phyloP scores from a whole-genome alignment of 2,888 invertebrate genomes.

The Lucinisca nassula region DNA sequence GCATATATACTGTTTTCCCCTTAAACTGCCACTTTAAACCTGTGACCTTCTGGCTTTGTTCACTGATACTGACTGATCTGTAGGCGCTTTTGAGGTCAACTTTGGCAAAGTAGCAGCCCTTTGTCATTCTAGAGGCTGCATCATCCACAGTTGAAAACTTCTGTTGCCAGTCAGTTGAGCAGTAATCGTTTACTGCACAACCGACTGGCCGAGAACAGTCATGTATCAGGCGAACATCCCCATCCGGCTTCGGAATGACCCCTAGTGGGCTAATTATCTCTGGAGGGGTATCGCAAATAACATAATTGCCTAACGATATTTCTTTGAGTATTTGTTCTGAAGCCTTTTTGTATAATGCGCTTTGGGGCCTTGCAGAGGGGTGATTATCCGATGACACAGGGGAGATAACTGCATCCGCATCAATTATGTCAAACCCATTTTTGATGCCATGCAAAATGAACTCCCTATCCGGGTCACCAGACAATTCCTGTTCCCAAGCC shows the following conservation, averaged over 20 bases:
- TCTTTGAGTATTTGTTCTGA: neutral
- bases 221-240: conserved; percentile 9
- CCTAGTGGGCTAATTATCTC: too few species aligned
- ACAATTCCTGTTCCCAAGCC: conserved; percentile 19
- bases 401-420: neutral
- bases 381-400: neutral
- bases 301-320: neutral
- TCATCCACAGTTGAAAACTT: neutral
- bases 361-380: too few species aligned
- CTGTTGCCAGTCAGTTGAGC: neutral
- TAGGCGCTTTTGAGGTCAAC: neutral
- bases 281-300: neutral
- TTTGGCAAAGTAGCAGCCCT: neutral
- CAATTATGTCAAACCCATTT: conserved; percentile 40
- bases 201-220: conserved; percentile 6
- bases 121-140: neutral
- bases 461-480: neutral
- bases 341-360: too few species aligned
- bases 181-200: neutral
- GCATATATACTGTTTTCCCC: neutral
- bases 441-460: conserved; percentile 39
- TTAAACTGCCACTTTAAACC: neutral
- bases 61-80: neutral
- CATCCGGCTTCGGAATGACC: neutral
- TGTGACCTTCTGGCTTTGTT: neutral